Percentiles rank a stretch among this genome's conserved stretches.
Conservation (phyloP, 2,888 invertebrate species). For the Empis livida region DNA sequence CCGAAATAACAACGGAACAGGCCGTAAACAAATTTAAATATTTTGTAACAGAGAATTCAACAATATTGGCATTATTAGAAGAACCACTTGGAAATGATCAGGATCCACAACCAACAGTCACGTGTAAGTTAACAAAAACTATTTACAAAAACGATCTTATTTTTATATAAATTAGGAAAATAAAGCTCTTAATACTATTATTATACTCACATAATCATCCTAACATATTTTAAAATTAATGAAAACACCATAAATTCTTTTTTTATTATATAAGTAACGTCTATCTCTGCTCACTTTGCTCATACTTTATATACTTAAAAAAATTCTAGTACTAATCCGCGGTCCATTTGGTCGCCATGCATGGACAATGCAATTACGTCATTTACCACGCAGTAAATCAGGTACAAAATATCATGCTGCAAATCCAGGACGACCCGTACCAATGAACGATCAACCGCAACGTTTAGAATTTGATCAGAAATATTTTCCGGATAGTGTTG, state of each 20-base stretch:
- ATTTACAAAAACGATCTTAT: not conserved
- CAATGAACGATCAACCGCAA: slow-evolving; percentile 52
- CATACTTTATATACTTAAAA: not conserved
- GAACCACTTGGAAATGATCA: slow-evolving; percentile 85
- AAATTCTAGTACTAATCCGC: slow-evolving; percentile 60
- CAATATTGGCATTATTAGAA: slow-evolving; percentile 78
- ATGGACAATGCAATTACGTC: slow-evolving; percentile 83
- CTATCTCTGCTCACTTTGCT: too few species aligned
- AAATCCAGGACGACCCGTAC: slow-evolving; percentile 58
- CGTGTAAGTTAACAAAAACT: slow-evolving; percentile 32
- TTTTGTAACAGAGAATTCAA: slow-evolving; percentile 82
- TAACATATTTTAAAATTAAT: too few species aligned
- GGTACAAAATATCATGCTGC: slow-evolving; percentile 45
- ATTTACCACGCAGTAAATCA: slow-evolving; percentile 71
- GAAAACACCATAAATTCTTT: too few species aligned
- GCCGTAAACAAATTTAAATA: slow-evolving; percentile 66
- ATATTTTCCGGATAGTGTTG: slow-evolving; percentile 69
- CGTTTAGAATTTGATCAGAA: slow-evolving; percentile 56
- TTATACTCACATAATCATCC: too few species aligned
- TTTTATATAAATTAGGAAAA: too few species aligned
- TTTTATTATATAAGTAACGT: too few species aligned
- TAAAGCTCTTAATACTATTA: too few species aligned
- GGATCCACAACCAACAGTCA: slow-evolving; percentile 87
- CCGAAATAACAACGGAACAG: slow-evolving; percentile 33
- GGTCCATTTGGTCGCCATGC: slow-evolving; percentile 91